Evolutionary conservation across 2,797 vertebrate species (phyloP).

Genomic region (Hypotaenidia okinawae): DNA sequence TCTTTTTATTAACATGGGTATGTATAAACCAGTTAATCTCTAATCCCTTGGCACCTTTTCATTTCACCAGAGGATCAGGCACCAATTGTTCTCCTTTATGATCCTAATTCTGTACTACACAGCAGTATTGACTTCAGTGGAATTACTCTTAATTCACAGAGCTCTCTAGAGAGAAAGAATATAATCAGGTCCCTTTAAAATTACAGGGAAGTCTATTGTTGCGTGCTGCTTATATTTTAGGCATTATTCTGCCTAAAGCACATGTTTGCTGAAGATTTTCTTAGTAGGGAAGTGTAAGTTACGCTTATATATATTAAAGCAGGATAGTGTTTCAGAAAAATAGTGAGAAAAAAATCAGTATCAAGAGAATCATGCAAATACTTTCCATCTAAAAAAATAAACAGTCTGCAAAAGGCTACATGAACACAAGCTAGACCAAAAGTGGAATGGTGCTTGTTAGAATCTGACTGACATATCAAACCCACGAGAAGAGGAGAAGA

Average conservation of each 20-base stretch:
- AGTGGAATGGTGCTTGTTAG: background rate
- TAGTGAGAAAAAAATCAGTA: background rate
- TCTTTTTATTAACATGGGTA: background rate
- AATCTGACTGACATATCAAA: background rate
- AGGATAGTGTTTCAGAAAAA: background rate
- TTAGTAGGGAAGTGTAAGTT: background rate
- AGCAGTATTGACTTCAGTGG: background rate
- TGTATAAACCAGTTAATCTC: background rate
- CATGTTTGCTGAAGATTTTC: background rate
- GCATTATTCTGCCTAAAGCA: background rate
- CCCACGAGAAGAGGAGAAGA: background rate
- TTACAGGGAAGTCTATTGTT: background rate
- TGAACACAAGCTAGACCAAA: background rate
- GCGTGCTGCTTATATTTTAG: background rate
- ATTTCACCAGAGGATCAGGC: background rate
- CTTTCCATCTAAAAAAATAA: background rate
- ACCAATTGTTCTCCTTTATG: background rate
- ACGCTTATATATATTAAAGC: background rate
- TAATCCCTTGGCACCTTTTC: background rate
- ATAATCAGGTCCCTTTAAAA: background rate
- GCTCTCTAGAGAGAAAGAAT: background rate
- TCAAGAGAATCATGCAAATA: background rate
- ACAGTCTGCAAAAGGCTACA: background rate
- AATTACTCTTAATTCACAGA: background rate
- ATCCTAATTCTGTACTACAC: background rate